Base-by-base conservation (phyloP, 2,113 vertebrate genomes). In the Electrona antarctica region DNA sequence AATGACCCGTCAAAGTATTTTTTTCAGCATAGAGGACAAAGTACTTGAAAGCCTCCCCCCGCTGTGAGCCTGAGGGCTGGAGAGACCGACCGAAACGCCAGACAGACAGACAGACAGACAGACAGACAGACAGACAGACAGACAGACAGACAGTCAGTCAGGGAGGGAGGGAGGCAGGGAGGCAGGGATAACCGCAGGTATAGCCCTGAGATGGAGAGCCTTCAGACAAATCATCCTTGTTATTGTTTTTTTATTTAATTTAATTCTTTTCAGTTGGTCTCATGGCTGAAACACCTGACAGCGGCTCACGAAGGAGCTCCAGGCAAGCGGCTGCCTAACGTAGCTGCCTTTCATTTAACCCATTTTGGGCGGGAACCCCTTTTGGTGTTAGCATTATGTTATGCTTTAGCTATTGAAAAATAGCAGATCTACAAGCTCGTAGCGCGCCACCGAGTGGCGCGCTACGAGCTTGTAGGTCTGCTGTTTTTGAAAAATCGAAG, bases 171-270 rank as follows among this genome's bases (percentile, higher is more conserved):
- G 60, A 49, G 67, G 47, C 15, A 69, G 12, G 11, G 8, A 68
- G 47, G 61, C 82, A 69, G 60, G 70, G 78, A 84, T 86, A 82
- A 86, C 89, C 73, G 60, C 72, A 85, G 85, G 89, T 85, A 51
- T 80, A 77, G 84, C 85, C 80, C 82, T 87, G 64, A 90, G 87
- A 83, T 70, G 70, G 81, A 82, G 69, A 86, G 80, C 80, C 85
- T 85, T 86, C 80, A 78, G 78, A 84, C 70, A 83, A 80, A 84
- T 76, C 76, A 79, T 74, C 64, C 47, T 4, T 41, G 33, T 41
- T 41, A 41, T 41, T 41, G 11, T 49, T 74, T 82, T 73, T 71
- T 14, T 41, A 4, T 41, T 41, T 41, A 41, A 4, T 41, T 41
- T 41, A 41, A 4, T 21, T 21, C 21, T 41, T 41, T 41, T 4